Evolutionary conservation across 2,113 vertebrate species (phyloP).

Genomic region (Genyomyrus donnyi): DNA sequence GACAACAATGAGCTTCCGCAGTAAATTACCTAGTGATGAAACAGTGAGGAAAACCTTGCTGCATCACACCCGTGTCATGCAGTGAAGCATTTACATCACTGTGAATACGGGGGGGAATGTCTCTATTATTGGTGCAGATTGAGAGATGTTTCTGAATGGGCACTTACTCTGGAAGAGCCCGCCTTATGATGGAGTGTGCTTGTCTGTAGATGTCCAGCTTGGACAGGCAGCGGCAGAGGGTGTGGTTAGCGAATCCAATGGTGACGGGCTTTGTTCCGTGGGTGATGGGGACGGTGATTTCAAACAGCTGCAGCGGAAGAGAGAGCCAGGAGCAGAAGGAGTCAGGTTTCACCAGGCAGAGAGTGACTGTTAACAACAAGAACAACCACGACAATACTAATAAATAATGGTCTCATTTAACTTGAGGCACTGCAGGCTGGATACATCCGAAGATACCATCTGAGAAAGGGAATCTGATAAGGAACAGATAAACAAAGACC

Average conservation of each 20-base stretch:
- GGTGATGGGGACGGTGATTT: slow-evolving; percentile 87
- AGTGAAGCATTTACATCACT: too few relatives aligned
- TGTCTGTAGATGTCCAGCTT: slow-evolving; percentile 91
- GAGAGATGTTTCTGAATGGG: not conserved
- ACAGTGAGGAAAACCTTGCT: not conserved
- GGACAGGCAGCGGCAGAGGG: slow-evolving; percentile 89
- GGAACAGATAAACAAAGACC: not conserved
- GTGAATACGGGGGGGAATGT: not conserved
- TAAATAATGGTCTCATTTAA: not conserved
- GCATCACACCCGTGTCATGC: not conserved
- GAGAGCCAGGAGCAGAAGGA: slow-evolving; percentile 38
- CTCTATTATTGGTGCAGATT: not conserved
- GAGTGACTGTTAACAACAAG: too few relatives aligned
- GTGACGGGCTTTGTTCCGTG: slow-evolving; percentile 87
- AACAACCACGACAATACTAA: not conserved
- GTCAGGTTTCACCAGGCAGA: not conserved
- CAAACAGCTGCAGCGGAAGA: slow-evolving; percentile 73
- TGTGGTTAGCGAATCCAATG: slow-evolving; percentile 93
- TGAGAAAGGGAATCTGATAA: not conserved
- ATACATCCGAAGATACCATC: not conserved
- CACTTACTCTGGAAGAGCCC: slow-evolving; percentile 86
- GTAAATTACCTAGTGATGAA: slow-evolving; percentile 21
- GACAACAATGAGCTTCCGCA: slow-evolving; percentile 26
- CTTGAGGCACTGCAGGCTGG: not conserved
- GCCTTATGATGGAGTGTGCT: slow-evolving; percentile 89